Conservation (phyloP, 2,113 vertebrate genomes). For the Xenus cinereus region DNA sequence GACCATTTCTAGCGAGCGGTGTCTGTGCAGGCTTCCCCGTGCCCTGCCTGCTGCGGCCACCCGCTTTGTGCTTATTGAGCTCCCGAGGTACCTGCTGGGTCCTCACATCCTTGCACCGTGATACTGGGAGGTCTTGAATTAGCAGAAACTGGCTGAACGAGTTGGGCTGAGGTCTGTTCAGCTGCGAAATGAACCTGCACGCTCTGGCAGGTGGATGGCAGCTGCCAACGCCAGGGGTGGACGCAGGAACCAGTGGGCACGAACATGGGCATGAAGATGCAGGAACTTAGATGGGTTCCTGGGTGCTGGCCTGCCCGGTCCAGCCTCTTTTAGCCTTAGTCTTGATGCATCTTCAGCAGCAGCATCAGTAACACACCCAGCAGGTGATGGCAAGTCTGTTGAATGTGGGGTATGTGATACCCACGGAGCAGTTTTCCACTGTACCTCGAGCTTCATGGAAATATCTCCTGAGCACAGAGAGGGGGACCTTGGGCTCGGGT, state of each 20-base stretch:
- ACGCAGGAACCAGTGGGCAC: neutral
- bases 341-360: neutral
- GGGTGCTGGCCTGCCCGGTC: neutral
- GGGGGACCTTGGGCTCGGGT: neutral
- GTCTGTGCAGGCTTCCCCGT: neutral
- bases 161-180: neutral
- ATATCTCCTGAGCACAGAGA: neutral
- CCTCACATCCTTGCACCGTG: neutral
- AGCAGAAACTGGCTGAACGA: neutral
- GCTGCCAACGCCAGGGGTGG: neutral
- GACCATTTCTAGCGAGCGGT: neutral
- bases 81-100: neutral
- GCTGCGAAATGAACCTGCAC: neutral
- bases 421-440: neutral
- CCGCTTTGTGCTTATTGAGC: fast-evolving
- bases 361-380: neutral
- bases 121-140: neutral
- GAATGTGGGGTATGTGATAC: neutral
- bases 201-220: neutral
- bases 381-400: neutral
- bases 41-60: neutral
- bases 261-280: no score
- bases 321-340: neutral
- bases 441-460: neutral
- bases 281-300: neutral